Base-by-base conservation (phyloP, 2,888 invertebrate species). In the Cephus pulcher region DNA sequence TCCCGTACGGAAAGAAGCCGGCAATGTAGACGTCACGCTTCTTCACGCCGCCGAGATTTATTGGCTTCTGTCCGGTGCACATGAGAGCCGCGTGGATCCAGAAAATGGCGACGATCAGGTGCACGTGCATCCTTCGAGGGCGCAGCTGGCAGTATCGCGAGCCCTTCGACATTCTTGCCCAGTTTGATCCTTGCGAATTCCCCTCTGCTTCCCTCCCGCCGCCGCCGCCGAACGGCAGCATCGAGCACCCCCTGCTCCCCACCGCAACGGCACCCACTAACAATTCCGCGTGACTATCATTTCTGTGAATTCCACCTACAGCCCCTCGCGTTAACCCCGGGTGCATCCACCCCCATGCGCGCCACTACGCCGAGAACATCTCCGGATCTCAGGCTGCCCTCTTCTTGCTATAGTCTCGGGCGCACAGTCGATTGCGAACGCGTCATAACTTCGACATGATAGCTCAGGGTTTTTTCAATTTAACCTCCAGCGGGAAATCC, bases 1-100 rank as follows among this genome's bases (percentile, higher is more conserved):
- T 95, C 73, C 96, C 96, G 90, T 96, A 96, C 0, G 98, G 98
- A 89, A 98, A 98, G 92, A 98, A 98, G 15, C 98, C 98, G 2
- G 98, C 98, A 86, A 98, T 97, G 93, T 97, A 97, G 76, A 98
- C 96, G 91, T 97, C 97, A 80, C 96, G 96, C 74, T 96, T 93
- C 82, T 96, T 94, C 81, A 93, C 93, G 70, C 93, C 93, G 80
- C 95, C 95, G 86, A 95, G 92, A 89, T 95, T 95, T 74, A 90
- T 88, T 30, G 95, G 95, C 89, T 95, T 95, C 91, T 95, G 95
- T 37, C 88, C 90, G 81, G 79, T 81, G 83, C 91, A 89, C 78
- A 78, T 79, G 68, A 84, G 78, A 78, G 87, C 85, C 15, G 85
- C 82, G 75, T 84, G 84, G 77, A 88, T 80, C 80, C 86, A 88